Base-by-base conservation (phyloP, 2,888 invertebrate species). In the Phaonia tiefii region DNA sequence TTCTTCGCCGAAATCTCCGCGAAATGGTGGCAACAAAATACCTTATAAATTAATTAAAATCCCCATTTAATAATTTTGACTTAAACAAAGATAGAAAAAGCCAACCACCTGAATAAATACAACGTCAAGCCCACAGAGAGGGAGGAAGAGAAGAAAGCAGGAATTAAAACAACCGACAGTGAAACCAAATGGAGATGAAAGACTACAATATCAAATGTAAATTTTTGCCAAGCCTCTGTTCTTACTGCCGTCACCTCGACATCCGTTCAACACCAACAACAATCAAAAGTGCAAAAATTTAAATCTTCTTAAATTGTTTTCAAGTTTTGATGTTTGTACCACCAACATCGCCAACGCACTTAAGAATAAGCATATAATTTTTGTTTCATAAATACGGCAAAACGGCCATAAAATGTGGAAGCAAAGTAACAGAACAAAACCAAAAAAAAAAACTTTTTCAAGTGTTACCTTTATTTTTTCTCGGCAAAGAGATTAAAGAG, bases 241-340 rank as follows among this genome's bases (percentile, higher is more conserved):
- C 22, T 63, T 63, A 63, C 63, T 39, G 13, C 49, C 44, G 22
- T 2, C 72, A 73, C 37, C 51, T 44, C 20, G 20, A 63, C 63
- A 39, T 63, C 39, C 25, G 42, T 26, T 63, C 46, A 67, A 15
- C 56, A 22, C 31, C 58, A 56, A 37, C 11, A 22, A 25, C 2
- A 60, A 74, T 31, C 66, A 60, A 42, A n/a, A 44, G 17, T 39
- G 63, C 42, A 71, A 65, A 26, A 71, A 26, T 71, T 65, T 69
- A 70, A 79, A 79, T 73, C 73, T 79, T 69, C 56, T 74, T 74
- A 79, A 79, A 70, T 69, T 63, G 49, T 15, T 49, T 72, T 63
- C 31, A 1, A 15, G 37, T 60, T 13, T 17, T 17, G 60, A 11
- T 63, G 42, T 13, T 20, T 11, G 22, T 49, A n/a, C 39, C 60